Base-by-base conservation (phyloP, 2,113 vertebrate genomes). In the Microcebus murinus region DNA sequence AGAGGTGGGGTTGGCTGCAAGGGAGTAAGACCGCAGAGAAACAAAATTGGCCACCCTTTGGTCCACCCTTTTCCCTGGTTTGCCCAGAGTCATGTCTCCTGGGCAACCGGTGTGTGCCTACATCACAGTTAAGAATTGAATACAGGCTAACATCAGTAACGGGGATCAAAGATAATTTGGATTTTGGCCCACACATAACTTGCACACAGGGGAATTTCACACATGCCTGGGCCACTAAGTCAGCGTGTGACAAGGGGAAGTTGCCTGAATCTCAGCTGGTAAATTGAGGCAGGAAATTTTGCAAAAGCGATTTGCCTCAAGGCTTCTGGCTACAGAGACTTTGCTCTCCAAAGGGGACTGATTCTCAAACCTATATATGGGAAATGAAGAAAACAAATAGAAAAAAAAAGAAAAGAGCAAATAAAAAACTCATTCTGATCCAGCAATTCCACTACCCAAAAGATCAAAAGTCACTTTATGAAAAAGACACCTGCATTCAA, bases 81-180 rank as follows among this genome's bases (percentile, higher is more conserved):
- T 97, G 67, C 93, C 90, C 77, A 95, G 94, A 96, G 77, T 96
- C 55, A 6, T 82, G 61, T 94, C 86, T 95, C 95, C 96, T 70
- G 55, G 93, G 91, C 89, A 96, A 97, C 93, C 86, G 93, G 88
- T 14, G 27, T 31, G 27, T 31, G 65, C n/a, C 81, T 84, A 86
- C 42, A 10, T 97, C 91, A 96, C 76, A 95, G 96, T 91, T 97
- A 96, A 96, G 96, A 96, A 95, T 93, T 95, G 95, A 95, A 95
- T 9, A 6, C 76, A 89, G 77, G 55, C 89, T 95, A 85, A 96
- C 91, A 93, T 96, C 91, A 94, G 91, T 89, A 98, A 88, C 14
- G 31, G 71, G 86, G 65, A 91, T 63, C 50, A 59, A 90, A 88
- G 91, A 77, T 27, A 87, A 85, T 93, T 79, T 68, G 79, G 39